Evolutionary conservation across 2,797 vertebrate genomes (phyloP), one percentile per base, ranked within the genome.

Genomic region (Rhynchonycteris naso): DNA sequence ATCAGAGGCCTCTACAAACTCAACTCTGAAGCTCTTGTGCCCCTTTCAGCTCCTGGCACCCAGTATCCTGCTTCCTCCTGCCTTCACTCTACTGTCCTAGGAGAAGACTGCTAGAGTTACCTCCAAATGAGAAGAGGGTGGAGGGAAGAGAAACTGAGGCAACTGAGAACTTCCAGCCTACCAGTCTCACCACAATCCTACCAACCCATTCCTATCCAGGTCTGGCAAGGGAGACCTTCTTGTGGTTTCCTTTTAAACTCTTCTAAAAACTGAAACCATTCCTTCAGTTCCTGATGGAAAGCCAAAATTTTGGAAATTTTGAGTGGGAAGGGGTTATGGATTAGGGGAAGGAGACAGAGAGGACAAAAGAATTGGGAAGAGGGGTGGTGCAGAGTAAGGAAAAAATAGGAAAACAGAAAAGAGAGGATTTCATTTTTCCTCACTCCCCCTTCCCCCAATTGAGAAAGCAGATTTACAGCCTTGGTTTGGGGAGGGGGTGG

Each of bases 381-480:
- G 26, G 50, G 15, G 38, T 22, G 28, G 79, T 14, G 4, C 50
- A 59, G 66, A 54, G 21, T 78, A 79, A 82, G 68, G 78, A 90
- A 69, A 88, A 88, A 84, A 85, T 72, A 94, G 88, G 93, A 90
- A 96, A 91, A 93, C n/a, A 54, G 80, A 96, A 74, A 94, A 90
- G 71, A 93, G 38, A 95, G 90, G 89, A 78, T 93, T 72, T 95
- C 56, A 61, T 91, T 96, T 96, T 82, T 87, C 83, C 92, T 93
- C 78, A 22, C 19, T 94, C 84, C 88, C 89, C 87, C 94, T 84
- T 33, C 95, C 96, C 95, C 94, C 94, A 90, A 2, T 96, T 94
- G 93, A 97, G 82, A 82, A 96, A 90, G 88, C 96, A 97, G 97
- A 97, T 97, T 97, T 97, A 97, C 95, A 96, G 85, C 96, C 89